Evolutionary conservation across 2,113 vertebrate genomes (phyloP).

Genomic region (Vombatus ursinus): DNA sequence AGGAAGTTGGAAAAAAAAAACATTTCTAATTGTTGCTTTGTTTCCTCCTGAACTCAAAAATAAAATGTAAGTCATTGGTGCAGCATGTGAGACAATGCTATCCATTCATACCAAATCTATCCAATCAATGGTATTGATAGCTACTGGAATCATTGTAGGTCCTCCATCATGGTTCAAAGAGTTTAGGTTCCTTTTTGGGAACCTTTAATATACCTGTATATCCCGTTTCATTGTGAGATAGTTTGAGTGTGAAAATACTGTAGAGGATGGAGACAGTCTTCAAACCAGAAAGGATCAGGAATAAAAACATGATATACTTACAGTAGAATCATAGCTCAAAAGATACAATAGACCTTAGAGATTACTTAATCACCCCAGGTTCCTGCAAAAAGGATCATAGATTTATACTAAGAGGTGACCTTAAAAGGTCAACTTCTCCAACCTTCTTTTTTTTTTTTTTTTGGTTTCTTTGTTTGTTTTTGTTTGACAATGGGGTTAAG

Average conservation of each 20-base stretch:
- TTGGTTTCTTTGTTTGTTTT: no score
- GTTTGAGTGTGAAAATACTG: not conserved
- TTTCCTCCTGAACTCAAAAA: not conserved
- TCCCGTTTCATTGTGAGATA: not conserved
- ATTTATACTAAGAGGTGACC: not conserved
- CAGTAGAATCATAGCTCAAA: not conserved
- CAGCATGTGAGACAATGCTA: not conserved
- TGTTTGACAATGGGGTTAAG: no score
- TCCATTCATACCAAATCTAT: accelerated
- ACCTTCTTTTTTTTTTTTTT: not conserved
- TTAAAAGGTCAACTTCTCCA: not conserved
- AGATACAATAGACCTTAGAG: not conserved
- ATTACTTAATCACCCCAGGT: not conserved
- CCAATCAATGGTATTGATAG: not conserved
- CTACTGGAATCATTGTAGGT: not conserved
- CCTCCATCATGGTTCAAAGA: not conserved
- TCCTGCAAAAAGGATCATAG: not conserved
- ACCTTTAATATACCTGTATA: not conserved
- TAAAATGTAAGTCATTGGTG: not conserved
- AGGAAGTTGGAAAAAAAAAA: not conserved
- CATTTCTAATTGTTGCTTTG: not conserved
- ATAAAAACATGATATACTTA: not conserved
- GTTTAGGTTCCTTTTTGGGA: not conserved
- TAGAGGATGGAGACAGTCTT: not conserved
- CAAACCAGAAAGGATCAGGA: not conserved